These are phyloP conservation scores for Luehdorfia chinensis DNA, from an alignment of 1,140 invertebrate species.

Conservation along the genomic window DNA sequence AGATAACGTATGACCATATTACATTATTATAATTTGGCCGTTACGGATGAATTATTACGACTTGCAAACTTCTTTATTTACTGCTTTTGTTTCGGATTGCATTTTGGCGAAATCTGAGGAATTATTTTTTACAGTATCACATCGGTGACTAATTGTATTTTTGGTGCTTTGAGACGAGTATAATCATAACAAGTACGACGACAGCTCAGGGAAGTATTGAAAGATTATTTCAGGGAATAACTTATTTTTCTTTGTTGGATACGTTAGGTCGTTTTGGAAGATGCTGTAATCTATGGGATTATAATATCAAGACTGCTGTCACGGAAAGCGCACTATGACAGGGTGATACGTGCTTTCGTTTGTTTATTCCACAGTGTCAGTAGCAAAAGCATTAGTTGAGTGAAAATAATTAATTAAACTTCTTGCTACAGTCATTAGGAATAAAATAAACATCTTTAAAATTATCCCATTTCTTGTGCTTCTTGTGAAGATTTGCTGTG, in stretches of 20 bases:
- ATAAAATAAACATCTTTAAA: constrained; percentile 10
- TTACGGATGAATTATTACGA: constrained; percentile 38
- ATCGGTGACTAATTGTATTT: constrained; percentile 22
- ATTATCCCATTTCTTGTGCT: neutral
- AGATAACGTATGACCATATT: constrained; percentile 45
- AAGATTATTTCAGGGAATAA: constrained; percentile 28
- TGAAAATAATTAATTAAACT: constrained; percentile 8
- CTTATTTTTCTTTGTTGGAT: constrained; percentile 43
- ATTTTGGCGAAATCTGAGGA: neutral
- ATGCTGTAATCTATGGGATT: constrained; percentile 49
- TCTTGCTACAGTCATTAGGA: neutral
- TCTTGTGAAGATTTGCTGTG: too few relatives aligned
- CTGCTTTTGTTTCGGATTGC: constrained; percentile 43
- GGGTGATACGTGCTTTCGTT: constrained; percentile 18
- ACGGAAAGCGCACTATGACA: constrained; percentile 49
- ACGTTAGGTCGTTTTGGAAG: constrained; percentile 29
- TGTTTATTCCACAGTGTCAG: constrained; percentile 18
- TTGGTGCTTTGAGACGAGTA: constrained; percentile 8
- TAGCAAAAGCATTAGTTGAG: neutral
- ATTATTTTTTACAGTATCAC: constrained; percentile 1
- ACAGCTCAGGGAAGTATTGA: constrained; percentile 19
- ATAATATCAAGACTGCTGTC: constrained; percentile 46
- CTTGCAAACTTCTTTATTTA: constrained; percentile 47
- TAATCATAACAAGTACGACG: constrained; percentile 14
- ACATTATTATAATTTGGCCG: constrained; percentile 42